phyloP scores from a whole-genome alignment of 2,888 invertebrate genomes.

The Erpobdella octoculata region DNA sequence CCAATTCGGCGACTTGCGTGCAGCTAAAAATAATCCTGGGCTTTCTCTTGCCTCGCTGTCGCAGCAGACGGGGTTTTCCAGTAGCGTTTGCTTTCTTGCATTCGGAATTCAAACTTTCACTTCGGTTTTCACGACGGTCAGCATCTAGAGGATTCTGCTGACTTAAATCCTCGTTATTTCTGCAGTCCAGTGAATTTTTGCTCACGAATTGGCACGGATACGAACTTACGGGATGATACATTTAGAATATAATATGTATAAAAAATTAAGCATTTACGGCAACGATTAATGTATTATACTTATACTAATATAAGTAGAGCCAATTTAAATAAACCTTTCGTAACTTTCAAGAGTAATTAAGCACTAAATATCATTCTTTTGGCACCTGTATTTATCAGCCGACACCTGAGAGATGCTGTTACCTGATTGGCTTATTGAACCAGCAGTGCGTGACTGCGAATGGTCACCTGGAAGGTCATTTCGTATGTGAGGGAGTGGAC shows the following conservation, averaged over 20 bases:
- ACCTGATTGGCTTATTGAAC: neutral
- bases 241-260: too few relatives aligned
- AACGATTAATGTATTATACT: too few relatives aligned
- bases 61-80: neutral
- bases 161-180: neutral
- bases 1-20: neutral
- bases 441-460: neutral
- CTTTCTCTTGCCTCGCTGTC: slow-evolving; percentile 1
- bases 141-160: neutral
- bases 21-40: slow-evolving; percentile 5
- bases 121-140: neutral
- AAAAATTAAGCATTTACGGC: too few relatives aligned
- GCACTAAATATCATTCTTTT: too few relatives aligned
- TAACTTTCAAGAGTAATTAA: neutral
- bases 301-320: neutral
- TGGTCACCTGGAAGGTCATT: too few relatives aligned
- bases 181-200: neutral
- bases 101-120: too few relatives aligned
- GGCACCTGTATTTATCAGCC: too few relatives aligned
- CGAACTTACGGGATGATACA: too few relatives aligned
- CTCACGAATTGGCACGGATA: too few relatives aligned
- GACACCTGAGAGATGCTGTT: too few relatives aligned
- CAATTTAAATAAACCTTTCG: neutral
- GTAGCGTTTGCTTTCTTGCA: too few relatives aligned
- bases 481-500: too few relatives aligned